These are phyloP conservation scores for Oedothorax gibbosus DNA, from an alignment of 1,140 invertebrate species.

Conservation along the genomic window DNA sequence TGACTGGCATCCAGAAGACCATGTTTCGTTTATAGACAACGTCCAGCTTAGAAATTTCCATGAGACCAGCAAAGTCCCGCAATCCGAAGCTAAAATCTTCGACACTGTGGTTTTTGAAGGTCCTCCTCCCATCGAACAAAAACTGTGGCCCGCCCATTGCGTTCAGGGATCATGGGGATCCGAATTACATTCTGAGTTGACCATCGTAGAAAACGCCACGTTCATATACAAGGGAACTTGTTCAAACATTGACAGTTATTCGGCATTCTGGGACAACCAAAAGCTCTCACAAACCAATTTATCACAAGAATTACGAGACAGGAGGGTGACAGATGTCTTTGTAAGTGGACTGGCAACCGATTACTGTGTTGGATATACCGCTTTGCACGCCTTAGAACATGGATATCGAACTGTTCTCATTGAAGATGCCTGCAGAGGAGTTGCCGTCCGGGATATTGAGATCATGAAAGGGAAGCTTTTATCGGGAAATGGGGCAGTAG, in stretches of 20 bases:
- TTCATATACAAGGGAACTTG: slow-evolving; percentile 76
- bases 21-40: slow-evolving; percentile 97
- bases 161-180: slow-evolving; percentile 95
- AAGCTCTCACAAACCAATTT: slow-evolving; percentile 88
- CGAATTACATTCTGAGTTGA: slow-evolving; percentile 90
- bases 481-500: slow-evolving; percentile 81
- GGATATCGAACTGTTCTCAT: slow-evolving; percentile 91
- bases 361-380: slow-evolving; percentile 81
- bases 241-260: slow-evolving; percentile 95
- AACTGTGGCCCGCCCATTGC: slow-evolving; percentile 94
- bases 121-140: slow-evolving; percentile 83
- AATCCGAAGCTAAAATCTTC: slow-evolving; percentile 83
- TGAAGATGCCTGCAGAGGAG: slow-evolving; percentile 91
- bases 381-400: slow-evolving; percentile 75
- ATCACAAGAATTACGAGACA: slow-evolving; percentile 81
- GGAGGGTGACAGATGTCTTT: slow-evolving; percentile 90
- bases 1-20: slow-evolving; percentile 97
- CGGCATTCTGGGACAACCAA: slow-evolving; percentile 98
- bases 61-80: slow-evolving; percentile 72
- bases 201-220: slow-evolving; percentile 72
- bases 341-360: slow-evolving; percentile 96
- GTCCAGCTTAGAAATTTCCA: slow-evolving; percentile 78
- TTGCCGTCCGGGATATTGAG: slow-evolving; percentile 85
- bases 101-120: slow-evolving; percentile 93
- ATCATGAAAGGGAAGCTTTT: slow-evolving; percentile 81